Evolutionary conservation across 2,113 vertebrate genomes (phyloP).

Genomic region (Ceratotherium simum): DNA sequence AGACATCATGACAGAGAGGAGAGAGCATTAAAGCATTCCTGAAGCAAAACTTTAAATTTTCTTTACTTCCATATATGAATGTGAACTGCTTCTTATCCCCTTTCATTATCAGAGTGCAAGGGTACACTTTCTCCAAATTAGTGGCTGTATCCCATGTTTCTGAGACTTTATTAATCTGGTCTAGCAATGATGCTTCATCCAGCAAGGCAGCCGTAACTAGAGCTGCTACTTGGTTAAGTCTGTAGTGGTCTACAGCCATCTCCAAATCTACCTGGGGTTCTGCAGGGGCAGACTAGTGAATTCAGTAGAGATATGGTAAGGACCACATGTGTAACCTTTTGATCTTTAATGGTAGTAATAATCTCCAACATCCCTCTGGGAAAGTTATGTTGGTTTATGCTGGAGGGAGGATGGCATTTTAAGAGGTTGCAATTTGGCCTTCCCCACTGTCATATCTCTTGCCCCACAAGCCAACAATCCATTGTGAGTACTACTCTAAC

Average conservation of each 20-base stretch:
- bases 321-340: background rate
- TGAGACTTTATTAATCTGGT: background rate
- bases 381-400: background rate
- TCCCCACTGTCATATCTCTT: background rate
- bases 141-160: background rate
- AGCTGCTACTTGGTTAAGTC: background rate
- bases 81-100: background rate
- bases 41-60: background rate
- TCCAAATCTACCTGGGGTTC: background rate
- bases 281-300: background rate
- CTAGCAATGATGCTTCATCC: background rate
- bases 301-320: background rate
- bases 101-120: background rate
- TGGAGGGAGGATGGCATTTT: background rate
- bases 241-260: too few relatives aligned
- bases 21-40: background rate
- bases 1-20: background rate
- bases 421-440: background rate
- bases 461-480: background rate
- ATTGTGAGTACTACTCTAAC: background rate
- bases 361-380: background rate
- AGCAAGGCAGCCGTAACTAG: background rate
- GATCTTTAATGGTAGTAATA: background rate
- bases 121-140: background rate
- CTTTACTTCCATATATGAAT: background rate